These are phyloP conservation scores for Tragelaphus eurycerus DNA, from an alignment of 2,797 vertebrate species.

Conservation along the genomic window DNA sequence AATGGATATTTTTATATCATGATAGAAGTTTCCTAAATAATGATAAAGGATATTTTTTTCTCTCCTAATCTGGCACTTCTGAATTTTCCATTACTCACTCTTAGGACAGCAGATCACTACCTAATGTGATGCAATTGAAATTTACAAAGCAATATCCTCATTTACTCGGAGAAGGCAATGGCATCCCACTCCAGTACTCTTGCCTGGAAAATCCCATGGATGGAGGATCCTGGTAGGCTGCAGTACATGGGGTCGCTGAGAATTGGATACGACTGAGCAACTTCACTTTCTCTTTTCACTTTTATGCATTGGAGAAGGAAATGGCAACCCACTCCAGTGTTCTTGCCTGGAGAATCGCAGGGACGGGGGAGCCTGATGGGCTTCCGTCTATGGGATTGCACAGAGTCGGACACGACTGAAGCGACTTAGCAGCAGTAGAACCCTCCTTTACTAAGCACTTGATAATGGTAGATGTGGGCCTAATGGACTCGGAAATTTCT, in stretches of 20 bases:
- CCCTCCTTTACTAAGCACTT: background rate
- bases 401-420: too few species aligned
- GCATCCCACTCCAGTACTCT: too few species aligned
- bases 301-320: too few species aligned
- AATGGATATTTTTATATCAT: background rate
- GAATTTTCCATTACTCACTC: background rate
- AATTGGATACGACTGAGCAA: accelerated
- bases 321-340: too few species aligned
- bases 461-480: background rate
- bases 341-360: too few species aligned
- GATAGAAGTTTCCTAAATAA: background rate
- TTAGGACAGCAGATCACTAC: background rate
- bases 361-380: too few species aligned
- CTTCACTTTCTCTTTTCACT: too few species aligned
- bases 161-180: background rate
- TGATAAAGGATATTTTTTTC: background rate
- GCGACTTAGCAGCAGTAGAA: too few species aligned
- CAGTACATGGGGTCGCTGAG: too few species aligned
- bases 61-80: background rate
- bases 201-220: too few species aligned
- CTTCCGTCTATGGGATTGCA: too few species aligned
- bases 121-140: background rate
- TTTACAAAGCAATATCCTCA: background rate
- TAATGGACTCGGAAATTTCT: background rate
- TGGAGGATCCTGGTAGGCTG: too few species aligned